Conservation (phyloP, 2,113 vertebrate species). For the Cyprinus carpio region DNA sequence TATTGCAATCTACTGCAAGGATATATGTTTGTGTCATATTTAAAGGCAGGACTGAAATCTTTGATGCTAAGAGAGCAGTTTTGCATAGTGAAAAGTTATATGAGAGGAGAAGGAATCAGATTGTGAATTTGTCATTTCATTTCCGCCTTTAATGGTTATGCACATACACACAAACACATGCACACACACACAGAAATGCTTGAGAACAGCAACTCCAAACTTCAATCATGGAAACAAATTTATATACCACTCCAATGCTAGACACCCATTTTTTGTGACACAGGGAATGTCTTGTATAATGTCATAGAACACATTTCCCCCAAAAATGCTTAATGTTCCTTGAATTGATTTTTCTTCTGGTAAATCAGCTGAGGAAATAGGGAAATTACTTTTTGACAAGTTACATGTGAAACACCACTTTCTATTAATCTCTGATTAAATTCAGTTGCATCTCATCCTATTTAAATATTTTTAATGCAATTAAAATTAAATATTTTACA, state of each 20-base stretch:
- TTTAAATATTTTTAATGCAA: too few species aligned
- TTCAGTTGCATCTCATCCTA: background rate
- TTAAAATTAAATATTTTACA: too few species aligned
- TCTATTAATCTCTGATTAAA: conserved; percentile 27
- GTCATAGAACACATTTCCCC: conserved; percentile 50
- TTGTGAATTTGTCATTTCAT: conserved; percentile 36
- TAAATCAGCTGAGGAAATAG: conserved; percentile 44
- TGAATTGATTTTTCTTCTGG: conserved; percentile 39
- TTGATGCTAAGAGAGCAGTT: conserved; percentile 27
- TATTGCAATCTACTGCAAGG: background rate
- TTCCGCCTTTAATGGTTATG: conserved; percentile 25
- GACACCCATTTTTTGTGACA: conserved; percentile 42
- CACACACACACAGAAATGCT: background rate
- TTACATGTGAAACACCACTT: conserved; percentile 21
- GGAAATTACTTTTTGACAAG: conserved; percentile 40
- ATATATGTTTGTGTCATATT: background rate
- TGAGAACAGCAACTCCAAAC: conserved; percentile 33
- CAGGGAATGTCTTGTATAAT: conserved; percentile 52
- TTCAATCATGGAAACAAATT: conserved; percentile 46
- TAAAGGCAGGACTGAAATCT: conserved; percentile 1
- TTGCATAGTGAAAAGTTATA: background rate
- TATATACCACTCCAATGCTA: conserved; percentile 22
- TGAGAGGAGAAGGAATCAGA: conserved; percentile 31
- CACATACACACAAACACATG: conserved; percentile 10
- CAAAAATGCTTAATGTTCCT: conserved; percentile 50